Conservation (phyloP, 1,140 invertebrate species). For the Ceratosolen fusciceps region DNA sequence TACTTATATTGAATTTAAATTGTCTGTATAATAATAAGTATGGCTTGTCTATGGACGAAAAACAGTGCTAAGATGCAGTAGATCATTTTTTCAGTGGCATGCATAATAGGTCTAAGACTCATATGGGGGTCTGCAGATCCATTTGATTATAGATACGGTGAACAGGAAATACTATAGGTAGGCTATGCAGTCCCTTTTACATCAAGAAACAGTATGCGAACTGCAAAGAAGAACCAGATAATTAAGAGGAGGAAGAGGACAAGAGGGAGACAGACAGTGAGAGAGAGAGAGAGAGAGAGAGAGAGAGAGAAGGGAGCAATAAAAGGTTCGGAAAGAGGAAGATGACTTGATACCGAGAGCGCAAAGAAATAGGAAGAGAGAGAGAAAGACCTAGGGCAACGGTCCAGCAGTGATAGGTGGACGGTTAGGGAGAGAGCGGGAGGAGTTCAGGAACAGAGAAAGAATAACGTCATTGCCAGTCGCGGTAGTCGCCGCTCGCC, state of each 20-base stretch:
- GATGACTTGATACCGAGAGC: too few species aligned
- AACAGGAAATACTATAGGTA: constrained; percentile 41
- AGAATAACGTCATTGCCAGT: constrained; percentile 26
- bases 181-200: background rate
- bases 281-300: constrained; percentile 26
- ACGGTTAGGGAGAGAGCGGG: constrained; percentile 35
- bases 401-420: constrained; percentile 44
- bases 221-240: constrained; percentile 2
- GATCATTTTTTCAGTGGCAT: background rate
- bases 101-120: background rate
- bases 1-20: background rate
- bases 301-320: background rate
- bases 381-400: constrained; percentile 19
- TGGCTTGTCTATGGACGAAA: background rate
- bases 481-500: constrained; percentile 17
- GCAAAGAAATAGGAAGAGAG: too few species aligned
- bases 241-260: background rate
- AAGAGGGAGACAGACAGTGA: constrained; percentile 15
- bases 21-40: background rate
- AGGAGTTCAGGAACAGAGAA: constrained; percentile 33
- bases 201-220: constrained; percentile 50
- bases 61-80: background rate
- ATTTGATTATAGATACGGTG: constrained; percentile 17
- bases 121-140: constrained; percentile 6
- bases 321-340: too few species aligned